Evolutionary conservation across 2,888 invertebrate species (phyloP).

Genomic region (Apotomis capreana): DNA sequence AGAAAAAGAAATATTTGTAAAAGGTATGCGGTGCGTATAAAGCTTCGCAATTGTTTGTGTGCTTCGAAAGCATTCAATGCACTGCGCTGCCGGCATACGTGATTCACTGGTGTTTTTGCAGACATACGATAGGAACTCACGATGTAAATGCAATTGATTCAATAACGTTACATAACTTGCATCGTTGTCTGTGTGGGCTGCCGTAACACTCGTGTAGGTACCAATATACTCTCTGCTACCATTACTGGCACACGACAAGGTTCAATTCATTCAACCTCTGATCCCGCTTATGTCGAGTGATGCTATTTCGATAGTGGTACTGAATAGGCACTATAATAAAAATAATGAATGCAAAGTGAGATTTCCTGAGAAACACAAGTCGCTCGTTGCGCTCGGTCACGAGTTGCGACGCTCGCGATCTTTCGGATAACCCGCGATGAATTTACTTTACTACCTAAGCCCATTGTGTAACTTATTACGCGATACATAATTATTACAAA

Average conservation of each 20-base stretch:
- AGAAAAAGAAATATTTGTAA: conserved; percentile 82
- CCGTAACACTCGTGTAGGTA: conserved; percentile 45
- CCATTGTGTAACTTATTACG: conserved; percentile 12
- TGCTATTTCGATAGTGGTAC: conserved; percentile 50
- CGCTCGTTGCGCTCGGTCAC: conserved; percentile 44
- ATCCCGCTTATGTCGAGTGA: conserved; percentile 51
- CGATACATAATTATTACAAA: not conserved
- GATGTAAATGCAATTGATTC: conserved; percentile 69
- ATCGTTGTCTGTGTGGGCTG: conserved; percentile 58
- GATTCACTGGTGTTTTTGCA: conserved; percentile 62
- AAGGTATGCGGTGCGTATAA: conserved; percentile 73
- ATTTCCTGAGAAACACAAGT: conserved; percentile 37
- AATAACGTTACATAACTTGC: conserved; percentile 64
- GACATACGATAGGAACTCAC: conserved; percentile 42
- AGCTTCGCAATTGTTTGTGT: conserved; percentile 72
- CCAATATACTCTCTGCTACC: not conserved
- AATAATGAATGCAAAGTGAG: conserved; percentile 51
- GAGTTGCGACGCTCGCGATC: conserved; percentile 58
- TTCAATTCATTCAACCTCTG: conserved; percentile 61
- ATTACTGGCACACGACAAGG: conserved; percentile 45
- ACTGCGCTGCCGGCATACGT: conserved; percentile 72
- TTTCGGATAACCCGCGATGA: conserved; percentile 10
- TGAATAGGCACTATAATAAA: conserved; percentile 52
- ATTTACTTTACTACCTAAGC: not conserved
- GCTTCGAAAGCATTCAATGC: conserved; percentile 79